Evolutionary conservation across 2,797 vertebrate species (phyloP).

Genomic region (Gymnoscopelus microlampas): DNA sequence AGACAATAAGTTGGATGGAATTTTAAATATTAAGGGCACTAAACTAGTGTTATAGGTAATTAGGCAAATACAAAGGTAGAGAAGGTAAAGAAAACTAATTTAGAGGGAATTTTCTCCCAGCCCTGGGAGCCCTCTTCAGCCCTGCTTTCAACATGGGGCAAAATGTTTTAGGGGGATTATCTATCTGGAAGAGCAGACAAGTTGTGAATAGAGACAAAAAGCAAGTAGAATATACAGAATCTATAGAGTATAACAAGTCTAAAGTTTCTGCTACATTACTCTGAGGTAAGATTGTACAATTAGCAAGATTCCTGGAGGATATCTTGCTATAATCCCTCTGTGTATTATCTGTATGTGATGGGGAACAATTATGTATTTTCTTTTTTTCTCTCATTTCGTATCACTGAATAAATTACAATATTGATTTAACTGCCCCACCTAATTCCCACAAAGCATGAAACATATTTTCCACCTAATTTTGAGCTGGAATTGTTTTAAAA

Average conservation of each 20-base stretch:
- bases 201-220: no score
- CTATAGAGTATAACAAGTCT: neutral
- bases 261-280: neutral
- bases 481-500: neutral
- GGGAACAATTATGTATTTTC: slow-evolving; percentile 66
- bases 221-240: no score
- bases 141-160: neutral
- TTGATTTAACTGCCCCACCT: slow-evolving; percentile 74
- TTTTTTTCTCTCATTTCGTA: slow-evolving; percentile 46
- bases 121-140: neutral
- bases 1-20: neutral
- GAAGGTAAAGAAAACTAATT: neutral
- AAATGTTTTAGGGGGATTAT: neutral
- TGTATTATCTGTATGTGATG: slow-evolving; percentile 61
- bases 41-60: neutral
- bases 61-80: neutral
- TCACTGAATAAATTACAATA: slow-evolving; percentile 69
- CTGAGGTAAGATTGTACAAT: slow-evolving; percentile 3
- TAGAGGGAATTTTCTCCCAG: neutral
- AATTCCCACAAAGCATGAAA: slow-evolving; percentile 76
- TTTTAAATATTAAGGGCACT: neutral
- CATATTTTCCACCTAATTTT: slow-evolving; percentile 38
- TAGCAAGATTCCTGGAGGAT: slow-evolving; percentile 34
- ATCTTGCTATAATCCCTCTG: slow-evolving; percentile 23
- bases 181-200: neutral